phyloP scores from a whole-genome alignment of 2,797 vertebrate species.

The Sphenodon punctatus region DNA sequence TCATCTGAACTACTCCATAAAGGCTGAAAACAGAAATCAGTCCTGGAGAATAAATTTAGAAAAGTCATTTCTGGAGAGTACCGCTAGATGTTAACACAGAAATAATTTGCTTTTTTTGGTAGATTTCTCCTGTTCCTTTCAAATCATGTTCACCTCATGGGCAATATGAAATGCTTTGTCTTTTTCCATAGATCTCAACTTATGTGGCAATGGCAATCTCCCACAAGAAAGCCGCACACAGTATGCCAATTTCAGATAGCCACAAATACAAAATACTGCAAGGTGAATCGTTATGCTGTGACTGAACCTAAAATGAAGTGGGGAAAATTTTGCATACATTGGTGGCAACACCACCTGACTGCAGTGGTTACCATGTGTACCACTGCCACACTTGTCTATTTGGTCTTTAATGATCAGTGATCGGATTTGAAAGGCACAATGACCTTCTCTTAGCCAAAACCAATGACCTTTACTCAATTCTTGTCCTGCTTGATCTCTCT shows the following conservation, averaged over 20 bases:
- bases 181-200: background rate
- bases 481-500: too few relatives aligned
- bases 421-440: background rate
- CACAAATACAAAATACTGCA: background rate
- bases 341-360: background rate
- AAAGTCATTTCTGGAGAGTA: background rate
- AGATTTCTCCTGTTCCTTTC: background rate
- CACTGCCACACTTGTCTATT: constrained; percentile 7
- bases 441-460: too few relatives aligned
- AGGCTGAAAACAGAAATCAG: too few relatives aligned
- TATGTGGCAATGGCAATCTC: background rate
- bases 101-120: background rate
- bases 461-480: too few relatives aligned
- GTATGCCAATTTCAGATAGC: constrained; percentile 36
- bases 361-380: background rate
- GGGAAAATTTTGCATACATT: background rate
- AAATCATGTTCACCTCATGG: background rate
- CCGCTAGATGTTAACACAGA: background rate
- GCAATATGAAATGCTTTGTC: background rate
- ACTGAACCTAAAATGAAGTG: background rate
- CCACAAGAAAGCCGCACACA: background rate
- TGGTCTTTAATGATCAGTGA: constrained; percentile 16
- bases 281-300: constrained; percentile 30
- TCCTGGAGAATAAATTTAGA: background rate
- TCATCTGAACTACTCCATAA: too few relatives aligned